A percentile compares a stretch with the other conserved stretches of the same genome.
These are phyloP conservation scores for Alectoris magna DNA, from an alignment of 2,797 vertebrate genomes.

Conservation along the genomic window DNA sequence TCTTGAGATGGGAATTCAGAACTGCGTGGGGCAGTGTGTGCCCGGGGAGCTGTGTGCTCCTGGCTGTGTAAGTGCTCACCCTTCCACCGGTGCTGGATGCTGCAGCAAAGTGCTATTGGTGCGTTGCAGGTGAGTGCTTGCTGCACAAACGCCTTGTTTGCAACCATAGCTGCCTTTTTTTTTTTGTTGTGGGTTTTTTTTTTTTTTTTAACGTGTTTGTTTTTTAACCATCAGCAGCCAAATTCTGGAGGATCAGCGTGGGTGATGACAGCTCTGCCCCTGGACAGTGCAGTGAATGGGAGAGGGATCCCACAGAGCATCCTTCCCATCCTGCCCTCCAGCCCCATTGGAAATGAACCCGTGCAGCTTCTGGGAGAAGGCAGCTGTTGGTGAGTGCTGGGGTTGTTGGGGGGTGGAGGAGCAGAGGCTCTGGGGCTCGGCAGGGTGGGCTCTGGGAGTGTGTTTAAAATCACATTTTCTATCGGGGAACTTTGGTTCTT, in stretches of 20 bases:
- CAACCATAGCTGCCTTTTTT: neutral
- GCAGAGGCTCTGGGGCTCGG: neutral
- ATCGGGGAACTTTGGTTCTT: too few relatives aligned
- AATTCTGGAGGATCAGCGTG: neutral
- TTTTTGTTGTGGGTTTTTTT: too few relatives aligned
- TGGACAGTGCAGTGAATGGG: neutral
- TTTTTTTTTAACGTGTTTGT: neutral
- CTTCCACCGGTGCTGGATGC: slow-evolving; percentile 48
- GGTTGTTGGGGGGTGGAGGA: neutral
- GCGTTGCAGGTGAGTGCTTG: slow-evolving; percentile 77
- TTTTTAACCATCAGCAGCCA: too few relatives aligned
- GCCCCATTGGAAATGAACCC: neutral
- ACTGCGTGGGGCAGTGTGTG: too few relatives aligned
- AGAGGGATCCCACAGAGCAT: neutral
- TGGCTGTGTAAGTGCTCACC: too few relatives aligned
- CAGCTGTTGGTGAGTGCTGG: too few relatives aligned
- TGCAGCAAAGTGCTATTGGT: slow-evolving; percentile 83
- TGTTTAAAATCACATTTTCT: neutral
- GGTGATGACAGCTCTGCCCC: too few relatives aligned
- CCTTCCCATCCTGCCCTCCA: too few relatives aligned
- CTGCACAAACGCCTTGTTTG: neutral
- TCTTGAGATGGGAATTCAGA: neutral
- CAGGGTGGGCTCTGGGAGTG: neutral
- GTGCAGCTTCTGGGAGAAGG: too few relatives aligned
- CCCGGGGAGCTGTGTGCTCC: too few relatives aligned